phyloP scores from a whole-genome alignment of 2,797 vertebrate genomes.

The Gephyroberyx darwinii region DNA sequence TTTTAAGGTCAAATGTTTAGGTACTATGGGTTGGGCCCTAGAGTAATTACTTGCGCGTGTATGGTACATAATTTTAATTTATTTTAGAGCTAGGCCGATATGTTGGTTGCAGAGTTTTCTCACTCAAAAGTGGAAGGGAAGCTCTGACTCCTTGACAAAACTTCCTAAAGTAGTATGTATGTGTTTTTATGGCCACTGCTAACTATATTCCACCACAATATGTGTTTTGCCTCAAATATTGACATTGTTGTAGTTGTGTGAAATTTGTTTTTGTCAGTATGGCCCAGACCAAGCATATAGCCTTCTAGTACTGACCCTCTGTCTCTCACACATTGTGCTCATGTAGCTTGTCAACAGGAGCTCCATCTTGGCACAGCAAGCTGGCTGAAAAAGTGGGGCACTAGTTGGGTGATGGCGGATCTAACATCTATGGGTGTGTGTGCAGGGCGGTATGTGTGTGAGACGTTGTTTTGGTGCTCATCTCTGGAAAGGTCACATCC shows the following conservation, averaged over 20 bases:
- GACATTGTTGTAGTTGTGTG: not conserved
- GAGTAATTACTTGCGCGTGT: conserved; percentile 36
- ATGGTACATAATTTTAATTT: too few species aligned
- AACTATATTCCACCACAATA: too few species aligned
- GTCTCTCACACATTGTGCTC: not conserved
- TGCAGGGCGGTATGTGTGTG: conserved; percentile 18
- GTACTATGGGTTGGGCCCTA: too few species aligned
- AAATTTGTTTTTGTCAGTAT: not conserved
- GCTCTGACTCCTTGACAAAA: too few species aligned
- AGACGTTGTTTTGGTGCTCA: conserved; percentile 69
- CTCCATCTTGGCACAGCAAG: not conserved
- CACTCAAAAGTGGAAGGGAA: too few species aligned
- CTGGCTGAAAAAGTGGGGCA: not conserved
- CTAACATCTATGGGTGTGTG: not conserved
- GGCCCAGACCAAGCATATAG: not conserved
- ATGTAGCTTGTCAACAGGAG: not conserved
- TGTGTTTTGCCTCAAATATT: not conserved
- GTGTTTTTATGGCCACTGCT: too few species aligned
- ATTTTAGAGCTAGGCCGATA: conserved; percentile 1
- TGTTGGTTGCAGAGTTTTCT: conserved; percentile 8
- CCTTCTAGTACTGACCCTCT: not conserved
- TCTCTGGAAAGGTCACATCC: conserved; percentile 78
- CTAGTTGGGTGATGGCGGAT: not conserved
- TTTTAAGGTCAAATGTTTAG: too few species aligned
- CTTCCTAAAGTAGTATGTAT: too few species aligned